Evolutionary conservation across 2,888 invertebrate genomes (phyloP).

Genomic region (Drosophila emarginata): DNA sequence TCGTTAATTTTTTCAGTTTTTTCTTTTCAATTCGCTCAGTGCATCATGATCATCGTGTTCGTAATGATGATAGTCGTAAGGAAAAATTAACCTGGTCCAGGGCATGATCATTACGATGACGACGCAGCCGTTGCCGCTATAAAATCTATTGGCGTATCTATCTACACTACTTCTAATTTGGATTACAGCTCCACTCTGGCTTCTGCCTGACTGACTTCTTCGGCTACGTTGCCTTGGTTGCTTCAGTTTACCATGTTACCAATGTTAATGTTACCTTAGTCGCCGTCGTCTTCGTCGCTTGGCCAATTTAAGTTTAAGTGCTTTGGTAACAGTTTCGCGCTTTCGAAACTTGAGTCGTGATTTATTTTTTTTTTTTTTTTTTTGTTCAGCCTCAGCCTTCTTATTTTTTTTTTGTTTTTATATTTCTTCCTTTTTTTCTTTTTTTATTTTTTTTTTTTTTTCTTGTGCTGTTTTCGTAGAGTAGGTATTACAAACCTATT

Average conservation of each 20-base stretch:
- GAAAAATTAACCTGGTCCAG: slow-evolving; percentile 73
- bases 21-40: slow-evolving; percentile 36
- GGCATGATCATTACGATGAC: slow-evolving; percentile 62
- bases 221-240: slow-evolving; percentile 13
- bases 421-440: slow-evolving; percentile 1
- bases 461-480: background rate
- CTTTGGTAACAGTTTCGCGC: slow-evolving; percentile 79
- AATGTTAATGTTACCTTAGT: slow-evolving; percentile 24
- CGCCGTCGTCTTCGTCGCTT: slow-evolving; percentile 48
- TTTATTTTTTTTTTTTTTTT: slow-evolving; percentile 64
- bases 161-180: slow-evolving; percentile 79
- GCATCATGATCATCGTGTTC: slow-evolving; percentile 36
- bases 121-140: slow-evolving; percentile 62
- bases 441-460: slow-evolving; percentile 10
- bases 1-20: background rate
- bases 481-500: slow-evolving; percentile 22
- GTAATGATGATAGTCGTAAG: slow-evolving; percentile 53
- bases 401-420: slow-evolving; percentile 1
- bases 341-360: slow-evolving; percentile 79
- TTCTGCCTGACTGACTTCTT: slow-evolving; percentile 14
- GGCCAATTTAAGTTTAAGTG: slow-evolving; percentile 78
- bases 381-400: slow-evolving; percentile 21
- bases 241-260: slow-evolving; percentile 57
- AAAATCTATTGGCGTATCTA: slow-evolving; percentile 77
- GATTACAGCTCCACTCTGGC: slow-evolving; percentile 44